phyloP scores from a whole-genome alignment of 2,888 invertebrate species.

The Theodoxus fluviatilis region DNA sequence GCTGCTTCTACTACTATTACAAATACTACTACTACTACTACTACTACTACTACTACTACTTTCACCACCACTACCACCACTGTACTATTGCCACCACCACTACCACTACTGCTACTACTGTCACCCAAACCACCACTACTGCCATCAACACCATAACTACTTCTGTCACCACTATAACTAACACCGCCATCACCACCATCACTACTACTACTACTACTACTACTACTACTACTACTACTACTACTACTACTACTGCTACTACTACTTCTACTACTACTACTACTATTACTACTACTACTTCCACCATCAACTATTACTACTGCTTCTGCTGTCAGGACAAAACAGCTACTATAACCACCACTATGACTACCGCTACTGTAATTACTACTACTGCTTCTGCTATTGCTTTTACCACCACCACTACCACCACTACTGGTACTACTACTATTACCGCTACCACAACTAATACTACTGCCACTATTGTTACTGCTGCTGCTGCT shows the following conservation, averaged over 20 bases:
- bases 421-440: neutral
- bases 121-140: neutral
- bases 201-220: constrained; percentile 14
- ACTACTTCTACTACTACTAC: neutral
- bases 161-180: neutral
- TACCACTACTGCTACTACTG: constrained; percentile 1
- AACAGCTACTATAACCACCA: neutral
- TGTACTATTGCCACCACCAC: constrained; percentile 24
- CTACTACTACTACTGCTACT: constrained; percentile 19
- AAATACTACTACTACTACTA: neutral
- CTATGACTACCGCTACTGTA: neutral
- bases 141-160: neutral
- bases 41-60: constrained; percentile 21
- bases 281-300: neutral
- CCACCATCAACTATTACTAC: neutral
- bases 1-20: neutral
- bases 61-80: constrained; percentile 15
- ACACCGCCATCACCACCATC: neutral
- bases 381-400: neutral
- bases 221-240: constrained; percentile 24
- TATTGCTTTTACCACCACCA: constrained; percentile 18
- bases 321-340: neutral
- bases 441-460: constrained; percentile 12
- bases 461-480: constrained; percentile 7
- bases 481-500: constrained; percentile 22